Evolutionary conservation across 2,888 invertebrate genomes (phyloP).

Genomic region (Acrocyrtus sp.): DNA sequence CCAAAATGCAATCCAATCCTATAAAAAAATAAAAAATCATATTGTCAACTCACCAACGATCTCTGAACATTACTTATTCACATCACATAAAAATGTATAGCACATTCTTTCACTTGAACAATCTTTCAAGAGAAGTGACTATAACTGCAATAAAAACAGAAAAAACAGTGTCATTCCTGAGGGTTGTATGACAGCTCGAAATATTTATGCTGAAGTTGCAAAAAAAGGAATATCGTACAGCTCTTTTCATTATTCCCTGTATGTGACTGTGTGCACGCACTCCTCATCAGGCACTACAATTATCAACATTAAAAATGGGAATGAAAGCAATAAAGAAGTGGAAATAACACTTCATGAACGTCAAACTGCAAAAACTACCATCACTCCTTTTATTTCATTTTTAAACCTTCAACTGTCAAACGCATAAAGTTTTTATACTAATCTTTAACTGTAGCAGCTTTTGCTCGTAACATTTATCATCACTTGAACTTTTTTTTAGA

Average conservation of each 20-base stretch:
- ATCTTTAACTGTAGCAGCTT: too few species aligned
- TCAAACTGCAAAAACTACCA: neutral
- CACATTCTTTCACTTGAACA: too few species aligned
- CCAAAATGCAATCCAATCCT: too few species aligned
- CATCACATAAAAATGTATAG: neutral
- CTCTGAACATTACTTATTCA: too few species aligned
- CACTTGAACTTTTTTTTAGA: too few species aligned
- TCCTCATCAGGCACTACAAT: slow-evolving; percentile 6
- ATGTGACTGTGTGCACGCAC: neutral
- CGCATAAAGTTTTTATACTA: too few species aligned
- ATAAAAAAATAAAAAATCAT: too few species aligned
- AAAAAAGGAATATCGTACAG: neutral
- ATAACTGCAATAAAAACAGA: slow-evolving; percentile 20
- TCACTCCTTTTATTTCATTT: neutral
- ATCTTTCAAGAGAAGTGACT: slow-evolving; percentile 16
- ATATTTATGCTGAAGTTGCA: too few species aligned
- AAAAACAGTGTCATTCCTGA: slow-evolving; percentile 16
- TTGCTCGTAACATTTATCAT: too few species aligned
- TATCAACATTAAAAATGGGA: slow-evolving; percentile 9
- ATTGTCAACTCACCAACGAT: too few species aligned
- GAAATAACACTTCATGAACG: slow-evolving; percentile 10
- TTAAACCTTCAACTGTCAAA: slow-evolving; percentile 16
- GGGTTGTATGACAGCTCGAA: too few species aligned
- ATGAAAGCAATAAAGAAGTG: slow-evolving; percentile 6
- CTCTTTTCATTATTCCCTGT: slow-evolving; percentile 1